Evolutionary conservation across 2,113 vertebrate species (phyloP).

Genomic region (Mastomys natalensis): DNA sequence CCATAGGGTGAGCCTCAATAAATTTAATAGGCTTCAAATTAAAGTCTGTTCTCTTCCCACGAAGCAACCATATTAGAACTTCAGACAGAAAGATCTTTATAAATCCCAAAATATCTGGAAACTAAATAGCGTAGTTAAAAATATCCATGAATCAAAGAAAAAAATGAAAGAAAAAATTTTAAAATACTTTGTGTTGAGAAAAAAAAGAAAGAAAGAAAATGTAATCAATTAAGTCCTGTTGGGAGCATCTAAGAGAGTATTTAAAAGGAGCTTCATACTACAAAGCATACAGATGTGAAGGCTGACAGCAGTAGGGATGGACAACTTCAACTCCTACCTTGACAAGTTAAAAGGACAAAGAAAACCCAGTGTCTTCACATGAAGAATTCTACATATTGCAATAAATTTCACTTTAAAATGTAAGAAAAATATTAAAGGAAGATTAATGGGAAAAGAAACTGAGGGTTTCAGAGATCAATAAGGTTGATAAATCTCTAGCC

Average conservation of each 20-base stretch:
- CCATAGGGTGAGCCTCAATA: neutral
- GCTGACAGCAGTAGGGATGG: neutral
- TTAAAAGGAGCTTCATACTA: conserved; percentile 36
- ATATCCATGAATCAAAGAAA: neutral
- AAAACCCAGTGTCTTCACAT: neutral
- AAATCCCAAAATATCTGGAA: conserved; percentile 4
- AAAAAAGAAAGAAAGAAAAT: conserved; percentile 36
- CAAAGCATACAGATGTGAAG: neutral
- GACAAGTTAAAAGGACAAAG: conserved; percentile 32
- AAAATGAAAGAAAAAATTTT: conserved; percentile 32
- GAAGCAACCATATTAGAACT: conserved; percentile 47
- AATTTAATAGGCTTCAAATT: conserved; percentile 37
- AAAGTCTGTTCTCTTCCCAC: conserved; percentile 19
- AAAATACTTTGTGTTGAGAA: conserved; percentile 13
- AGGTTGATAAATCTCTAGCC: neutral
- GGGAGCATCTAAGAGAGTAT: neutral
- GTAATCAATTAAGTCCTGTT: neutral
- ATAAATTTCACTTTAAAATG: conserved; percentile 38
- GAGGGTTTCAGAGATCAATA: conserved; percentile 28
- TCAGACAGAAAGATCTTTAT: conserved; percentile 17
- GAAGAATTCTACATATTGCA: neutral
- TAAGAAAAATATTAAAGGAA: conserved; percentile 42
- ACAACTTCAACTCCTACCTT: neutral
- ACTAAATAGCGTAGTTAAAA: conserved; percentile 35
- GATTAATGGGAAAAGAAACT: conserved; percentile 32